phyloP scores from a whole-genome alignment of 2,888 invertebrate species.

The Drosophila putrida region DNA sequence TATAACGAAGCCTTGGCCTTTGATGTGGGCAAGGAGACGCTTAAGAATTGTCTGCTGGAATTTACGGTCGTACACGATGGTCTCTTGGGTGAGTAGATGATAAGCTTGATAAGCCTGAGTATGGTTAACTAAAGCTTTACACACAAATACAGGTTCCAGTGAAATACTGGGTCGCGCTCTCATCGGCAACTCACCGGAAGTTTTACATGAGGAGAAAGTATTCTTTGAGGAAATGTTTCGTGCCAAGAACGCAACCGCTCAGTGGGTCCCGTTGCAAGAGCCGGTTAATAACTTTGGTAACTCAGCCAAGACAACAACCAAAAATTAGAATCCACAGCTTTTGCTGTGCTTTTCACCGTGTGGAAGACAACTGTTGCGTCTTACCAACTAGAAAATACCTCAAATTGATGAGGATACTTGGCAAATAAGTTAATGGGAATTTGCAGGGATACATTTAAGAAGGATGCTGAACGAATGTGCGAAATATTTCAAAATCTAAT shows the following conservation, averaged over 20 bases:
- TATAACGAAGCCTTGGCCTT: constrained; percentile 98
- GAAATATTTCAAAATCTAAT: constrained; percentile 20
- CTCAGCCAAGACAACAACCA: constrained; percentile 61
- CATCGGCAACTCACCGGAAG: constrained; percentile 86
- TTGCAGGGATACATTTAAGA: constrained; percentile 72
- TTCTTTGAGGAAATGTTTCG: constrained; percentile 87
- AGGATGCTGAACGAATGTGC: constrained; percentile 23
- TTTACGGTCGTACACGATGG: constrained; percentile 88
- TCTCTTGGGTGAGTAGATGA: constrained; percentile 85
- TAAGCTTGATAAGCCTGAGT: background rate
- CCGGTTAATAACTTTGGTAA: constrained; percentile 60
- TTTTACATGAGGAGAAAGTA: constrained; percentile 86
- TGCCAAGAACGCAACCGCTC: constrained; percentile 87
- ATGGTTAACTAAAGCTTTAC: constrained; percentile 9
- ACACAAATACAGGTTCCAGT: constrained; percentile 85
- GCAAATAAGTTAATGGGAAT: constrained; percentile 47
- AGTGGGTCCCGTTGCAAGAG: constrained; percentile 87
- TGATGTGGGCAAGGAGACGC: constrained; percentile 91
- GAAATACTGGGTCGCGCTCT: constrained; percentile 86
- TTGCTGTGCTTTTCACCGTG: background rate
- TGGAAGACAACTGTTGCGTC: constrained; percentile 32
- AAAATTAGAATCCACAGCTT: constrained; percentile 48
- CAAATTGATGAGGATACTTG: constrained; percentile 2
- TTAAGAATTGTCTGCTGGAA: constrained; percentile 87
- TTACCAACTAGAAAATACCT: constrained; percentile 1